Conservation (phyloP, 2,888 invertebrate species). For the Polyommatus icarus region DNA sequence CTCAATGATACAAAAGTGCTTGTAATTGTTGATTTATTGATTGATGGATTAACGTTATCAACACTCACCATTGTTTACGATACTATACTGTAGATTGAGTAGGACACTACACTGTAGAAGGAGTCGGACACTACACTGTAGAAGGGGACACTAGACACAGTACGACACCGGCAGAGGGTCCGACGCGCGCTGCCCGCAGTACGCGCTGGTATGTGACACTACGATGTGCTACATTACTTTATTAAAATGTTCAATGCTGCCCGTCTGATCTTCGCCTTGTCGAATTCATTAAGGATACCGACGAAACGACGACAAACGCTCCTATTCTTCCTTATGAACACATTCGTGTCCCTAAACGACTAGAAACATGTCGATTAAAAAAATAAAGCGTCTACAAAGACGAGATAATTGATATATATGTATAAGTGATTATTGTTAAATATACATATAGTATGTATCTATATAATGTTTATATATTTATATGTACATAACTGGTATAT, state of each 20-base stretch:
- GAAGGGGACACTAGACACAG: background rate
- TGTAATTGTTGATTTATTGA: background rate
- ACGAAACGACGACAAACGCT: background rate
- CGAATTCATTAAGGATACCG: conserved; percentile 33
- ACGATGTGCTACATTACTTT: conserved; percentile 39
- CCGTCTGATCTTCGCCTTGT: conserved; percentile 46
- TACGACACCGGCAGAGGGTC: background rate
- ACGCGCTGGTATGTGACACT: conserved; percentile 38
- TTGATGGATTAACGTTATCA: background rate
- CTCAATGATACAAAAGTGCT: background rate
- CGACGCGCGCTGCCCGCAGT: background rate
- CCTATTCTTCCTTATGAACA: background rate
- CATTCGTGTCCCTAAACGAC: background rate
- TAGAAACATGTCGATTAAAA: background rate
- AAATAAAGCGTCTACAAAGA: background rate
- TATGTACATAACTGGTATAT: no score
- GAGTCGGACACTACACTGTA: background rate
- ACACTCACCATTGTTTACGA: conserved; percentile 6
- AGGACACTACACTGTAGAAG: conserved; percentile 5
- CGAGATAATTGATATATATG: no score
- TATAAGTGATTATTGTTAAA: no score
- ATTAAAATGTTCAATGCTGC: conserved; percentile 41
- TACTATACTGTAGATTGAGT: background rate
- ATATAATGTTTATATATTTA: no score
- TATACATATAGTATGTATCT: no score